Evolutionary conservation across 2,888 invertebrate species (phyloP), one percentile per base, ranked within the genome.

Genomic region (Gastracanthus pulcherrimus): DNA sequence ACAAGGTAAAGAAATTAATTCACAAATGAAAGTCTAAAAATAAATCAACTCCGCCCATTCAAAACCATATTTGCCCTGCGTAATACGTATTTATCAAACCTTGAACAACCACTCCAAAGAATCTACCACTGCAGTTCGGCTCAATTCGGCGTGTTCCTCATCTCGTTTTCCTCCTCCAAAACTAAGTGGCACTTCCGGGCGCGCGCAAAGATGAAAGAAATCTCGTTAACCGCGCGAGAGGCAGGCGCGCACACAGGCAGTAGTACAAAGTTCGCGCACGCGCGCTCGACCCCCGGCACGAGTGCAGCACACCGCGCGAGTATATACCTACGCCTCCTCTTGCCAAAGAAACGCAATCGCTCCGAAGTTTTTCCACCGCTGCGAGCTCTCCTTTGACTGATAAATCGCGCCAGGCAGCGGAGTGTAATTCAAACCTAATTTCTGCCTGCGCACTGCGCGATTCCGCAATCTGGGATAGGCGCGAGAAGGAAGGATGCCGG

Each of bases 181-280:
- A 34, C 60, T 34, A 62, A 36, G 62, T 62, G 36, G n/a, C 3
- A 19, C 9, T 36, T 62, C 23, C 62, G n/a, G n/a, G n/a, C n/a
- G n/a, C n/a, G n/a, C n/a, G 19, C 19, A 34, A 19, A 36, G 36
- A n/a, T 19, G 62, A 60, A 34, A 38, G 58, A 72, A 72, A 72
- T 58, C 58, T 72, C 51, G 26, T 60, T 72, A 72, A 38, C 26
- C 1, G 16, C 45, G 23, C 19, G 11, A 64, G 45, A 45, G n/a
- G 16, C n/a, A n/a, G 41, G 16, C 41, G 11, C 13, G 41, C n/a
- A n/a, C n/a, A n/a, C n/a, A n/a, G n/a, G n/a, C n/a, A 41, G 41
- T 6, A 41, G n/a, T n/a, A 0, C 34, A 36, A 34, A 62, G 36
- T 62, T 62, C 23, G 19, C 34, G 55, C 2, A 29, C 51, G 4